phyloP scores from a whole-genome alignment of 2,888 invertebrate genomes.

The Thalpophila matura region DNA sequence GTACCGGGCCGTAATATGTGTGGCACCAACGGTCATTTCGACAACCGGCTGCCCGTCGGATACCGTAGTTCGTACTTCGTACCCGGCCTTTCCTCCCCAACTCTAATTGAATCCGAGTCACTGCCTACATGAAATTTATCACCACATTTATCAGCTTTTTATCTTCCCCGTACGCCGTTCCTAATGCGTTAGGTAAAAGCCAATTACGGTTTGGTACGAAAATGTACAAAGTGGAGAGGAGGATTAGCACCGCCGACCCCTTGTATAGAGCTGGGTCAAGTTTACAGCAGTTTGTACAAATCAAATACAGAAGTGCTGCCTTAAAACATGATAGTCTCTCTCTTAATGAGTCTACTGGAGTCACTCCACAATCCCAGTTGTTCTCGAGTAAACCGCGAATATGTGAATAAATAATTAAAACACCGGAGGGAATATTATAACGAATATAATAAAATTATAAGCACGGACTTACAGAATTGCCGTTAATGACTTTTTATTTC shows the following conservation, averaged over 20 bases:
- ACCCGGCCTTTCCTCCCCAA: conserved; percentile 62
- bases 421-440: conserved; percentile 34
- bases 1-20: conserved; percentile 53
- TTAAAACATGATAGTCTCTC: conserved; percentile 18
- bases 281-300: conserved; percentile 38
- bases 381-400: conserved; percentile 30
- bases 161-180: conserved; percentile 68
- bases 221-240: conserved; percentile 55
- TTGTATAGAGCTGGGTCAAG: conserved; percentile 48
- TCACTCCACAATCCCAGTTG: conserved; percentile 32
- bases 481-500: conserved; percentile 52
- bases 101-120: conserved; percentile 76
- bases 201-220: conserved; percentile 63
- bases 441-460: conserved; percentile 44
- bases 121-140: conserved; percentile 75
- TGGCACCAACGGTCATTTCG: conserved; percentile 60
- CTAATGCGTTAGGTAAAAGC: conserved; percentile 68
- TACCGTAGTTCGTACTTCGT: conserved; percentile 40
- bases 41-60: conserved; percentile 56
- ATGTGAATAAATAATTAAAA: conserved; percentile 54
- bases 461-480: conserved; percentile 28
- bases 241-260: conserved; percentile 46
- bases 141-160: conserved; percentile 76
- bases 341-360: neutral
- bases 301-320: conserved; percentile 15